Base-by-base conservation (phyloP, 2,113 vertebrate genomes). In the Poecile atricapillus region DNA sequence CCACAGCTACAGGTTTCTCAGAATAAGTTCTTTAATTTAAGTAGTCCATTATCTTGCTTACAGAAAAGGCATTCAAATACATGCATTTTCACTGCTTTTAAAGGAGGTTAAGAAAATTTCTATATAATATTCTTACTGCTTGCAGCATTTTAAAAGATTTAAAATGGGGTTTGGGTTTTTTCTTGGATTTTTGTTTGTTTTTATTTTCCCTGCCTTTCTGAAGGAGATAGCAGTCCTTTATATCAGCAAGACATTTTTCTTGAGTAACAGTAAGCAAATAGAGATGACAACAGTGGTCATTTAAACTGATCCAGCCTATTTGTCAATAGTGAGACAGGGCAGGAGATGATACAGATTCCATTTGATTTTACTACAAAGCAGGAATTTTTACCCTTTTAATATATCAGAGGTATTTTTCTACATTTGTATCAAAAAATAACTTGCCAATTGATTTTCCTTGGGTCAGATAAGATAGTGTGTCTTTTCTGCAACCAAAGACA, bases 221-320 rank as follows among this genome's bases (percentile, higher is more conserved):
- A 94, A 93, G 41, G 37, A 93, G 55, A 85, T 78, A 93, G 27
- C 63, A 97, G 93, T 96, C 37, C 91, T 92, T 97, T 96, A 93
- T 96, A 86, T 91, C 55, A 94, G 88, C 46, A 93, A 94, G 74
- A 59, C 30, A 92, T 93, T 96, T 95, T 83, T 94, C 91, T 85
- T 91, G 60, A 96, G 95, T 59, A 96, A 89, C 20, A 94, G 50
- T 80, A 87, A 95, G 85, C 52, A 95, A 88, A 93, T 47, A 94
- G 62, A 93, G 60, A 95, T 93, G 65, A 95, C 68, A 96, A 35
- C 50, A 78, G 25, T 95, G 83, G 82, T 83, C 10, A 1, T 91
- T 97, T 92, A 95, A 89, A 91, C 49, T 62, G 46, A 97, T 94
- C 43, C 43, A 97, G 68, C 60, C 62, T 97, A 93, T 97, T 95